Percentiles rank a stretch among this genome's conserved stretches.
Evolutionary conservation across 1,140 invertebrate genomes (phyloP).

Genomic region (Mactra quadrangularis): DNA sequence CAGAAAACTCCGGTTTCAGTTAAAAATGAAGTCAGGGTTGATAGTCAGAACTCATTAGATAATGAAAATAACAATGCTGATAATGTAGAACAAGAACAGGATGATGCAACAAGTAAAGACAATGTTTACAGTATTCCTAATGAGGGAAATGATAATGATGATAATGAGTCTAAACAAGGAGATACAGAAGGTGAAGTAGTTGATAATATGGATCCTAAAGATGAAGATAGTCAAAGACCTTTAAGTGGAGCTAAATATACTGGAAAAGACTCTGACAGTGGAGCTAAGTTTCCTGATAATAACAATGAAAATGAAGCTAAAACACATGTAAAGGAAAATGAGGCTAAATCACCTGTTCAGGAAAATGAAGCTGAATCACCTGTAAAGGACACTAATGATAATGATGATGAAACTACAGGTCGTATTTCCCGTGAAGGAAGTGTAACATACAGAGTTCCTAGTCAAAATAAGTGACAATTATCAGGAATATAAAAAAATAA

Average conservation of each 20-base stretch:
- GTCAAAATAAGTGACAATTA: slow-evolving; percentile 6
- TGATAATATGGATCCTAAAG: not conserved
- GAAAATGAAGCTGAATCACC: not conserved
- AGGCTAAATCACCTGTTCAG: not conserved
- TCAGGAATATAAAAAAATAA: not conserved
- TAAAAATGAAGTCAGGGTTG: not conserved
- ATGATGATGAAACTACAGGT: not conserved
- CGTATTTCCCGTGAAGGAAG: slow-evolving; percentile 35
- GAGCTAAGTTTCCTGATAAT: not conserved
- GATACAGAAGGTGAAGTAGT: not conserved
- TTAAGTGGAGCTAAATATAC: not conserved
- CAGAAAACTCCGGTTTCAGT: not conserved
- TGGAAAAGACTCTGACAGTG: not conserved
- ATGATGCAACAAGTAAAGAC: not conserved
- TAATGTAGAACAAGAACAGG: not conserved
- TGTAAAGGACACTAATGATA: not conserved
- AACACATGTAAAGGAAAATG: not conserved
- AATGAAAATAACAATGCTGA: slow-evolving; percentile 3
- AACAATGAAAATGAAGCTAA: not conserved
- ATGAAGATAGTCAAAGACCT: not conserved
- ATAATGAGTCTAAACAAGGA: not conserved
- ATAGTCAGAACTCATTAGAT: not conserved
- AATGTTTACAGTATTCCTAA: not conserved
- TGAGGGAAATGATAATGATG: not conserved
- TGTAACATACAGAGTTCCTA: slow-evolving; percentile 35